Conservation (phyloP, 1,140 invertebrate genomes). For the Temnothorax longispinosus region DNA sequence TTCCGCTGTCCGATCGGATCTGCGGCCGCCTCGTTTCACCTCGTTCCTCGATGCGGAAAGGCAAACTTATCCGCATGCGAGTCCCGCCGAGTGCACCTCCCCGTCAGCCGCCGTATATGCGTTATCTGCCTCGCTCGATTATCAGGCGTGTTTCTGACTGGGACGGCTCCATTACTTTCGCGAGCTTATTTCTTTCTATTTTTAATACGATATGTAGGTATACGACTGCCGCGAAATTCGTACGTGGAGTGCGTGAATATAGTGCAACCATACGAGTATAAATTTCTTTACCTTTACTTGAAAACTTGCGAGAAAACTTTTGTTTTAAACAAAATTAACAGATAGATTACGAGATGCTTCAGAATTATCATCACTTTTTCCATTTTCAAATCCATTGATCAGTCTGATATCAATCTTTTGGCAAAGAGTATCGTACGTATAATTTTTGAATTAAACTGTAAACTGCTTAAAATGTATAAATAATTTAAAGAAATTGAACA, state of each 20-base stretch:
- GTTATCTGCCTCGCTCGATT: slow-evolving; percentile 36
- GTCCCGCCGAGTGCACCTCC: slow-evolving; percentile 18
- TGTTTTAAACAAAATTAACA: background rate
- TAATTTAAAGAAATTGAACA: background rate
- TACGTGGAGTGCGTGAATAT: background rate
- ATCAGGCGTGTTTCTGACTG: background rate
- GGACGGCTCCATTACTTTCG: background rate
- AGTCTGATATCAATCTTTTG: background rate
- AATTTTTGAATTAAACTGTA: background rate
- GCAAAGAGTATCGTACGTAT: background rate
- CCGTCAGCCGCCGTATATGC: background rate
- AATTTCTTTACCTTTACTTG: background rate
- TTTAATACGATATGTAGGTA: slow-evolving; percentile 22
- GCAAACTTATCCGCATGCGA: slow-evolving; percentile 72
- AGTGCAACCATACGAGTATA: background rate
- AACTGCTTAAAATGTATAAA: background rate
- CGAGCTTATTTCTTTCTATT: slow-evolving; percentile 25
- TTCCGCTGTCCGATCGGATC: slow-evolving; percentile 80
- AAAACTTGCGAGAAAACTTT: background rate
- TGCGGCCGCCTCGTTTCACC: slow-evolving; percentile 76
- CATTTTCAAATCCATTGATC: background rate
- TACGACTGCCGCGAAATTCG: background rate
- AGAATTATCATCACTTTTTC: background rate
- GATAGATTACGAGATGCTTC: background rate
- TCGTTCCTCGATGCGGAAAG: slow-evolving; percentile 76